Evolutionary conservation across 2,113 vertebrate genomes (phyloP), one percentile per base, ranked within the genome.

Genomic region (Typhlomys cinereus): DNA sequence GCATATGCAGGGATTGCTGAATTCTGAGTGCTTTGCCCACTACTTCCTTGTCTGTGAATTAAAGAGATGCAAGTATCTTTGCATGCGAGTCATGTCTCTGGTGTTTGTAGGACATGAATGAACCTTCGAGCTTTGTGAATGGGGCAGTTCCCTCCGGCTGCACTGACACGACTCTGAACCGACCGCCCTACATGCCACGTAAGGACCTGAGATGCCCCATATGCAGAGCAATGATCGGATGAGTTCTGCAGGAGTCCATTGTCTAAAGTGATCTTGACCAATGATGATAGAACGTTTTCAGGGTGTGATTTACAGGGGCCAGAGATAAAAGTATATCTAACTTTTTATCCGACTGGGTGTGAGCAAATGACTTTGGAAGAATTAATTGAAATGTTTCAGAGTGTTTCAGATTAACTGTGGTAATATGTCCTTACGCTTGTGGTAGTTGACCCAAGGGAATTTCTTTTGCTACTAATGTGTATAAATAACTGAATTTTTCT

Each of bases 141-240:
- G 99, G 99, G 0, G 98, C 99, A 6, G 97, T 98, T 36, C 96
- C 2, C 4, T 50, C 96, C 21, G 99, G 96, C 12, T 98, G 98
- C 7, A 96, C 9, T 62, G 1, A 97, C 0, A 0, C 70, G 0
- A 34, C 78, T 25, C 95, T 98, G 66, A 98, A 98, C 27, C 13
- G 3, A 0, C 99, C 99, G 36, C 98, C 98, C 0, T 99, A 99
- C 52, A 98, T 99, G 97, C 99, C 99, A 96, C 0, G 99, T 99
- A 98, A 99, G 98, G 34, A 80, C 12, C 62, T 46, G 46, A 10
- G 17, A 14, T 44, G 5, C 17, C 62, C 4, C 14, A 0, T 3
- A n/a, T 31, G 21, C 20, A 18, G 31, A 39, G 4, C n/a, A 29
- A n/a, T n/a, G 34, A 14, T 29, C 41, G 8, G 1, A 25, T 34